Base-by-base conservation (phyloP, 1,140 invertebrate genomes). In the Lordiphosa mommai region DNA sequence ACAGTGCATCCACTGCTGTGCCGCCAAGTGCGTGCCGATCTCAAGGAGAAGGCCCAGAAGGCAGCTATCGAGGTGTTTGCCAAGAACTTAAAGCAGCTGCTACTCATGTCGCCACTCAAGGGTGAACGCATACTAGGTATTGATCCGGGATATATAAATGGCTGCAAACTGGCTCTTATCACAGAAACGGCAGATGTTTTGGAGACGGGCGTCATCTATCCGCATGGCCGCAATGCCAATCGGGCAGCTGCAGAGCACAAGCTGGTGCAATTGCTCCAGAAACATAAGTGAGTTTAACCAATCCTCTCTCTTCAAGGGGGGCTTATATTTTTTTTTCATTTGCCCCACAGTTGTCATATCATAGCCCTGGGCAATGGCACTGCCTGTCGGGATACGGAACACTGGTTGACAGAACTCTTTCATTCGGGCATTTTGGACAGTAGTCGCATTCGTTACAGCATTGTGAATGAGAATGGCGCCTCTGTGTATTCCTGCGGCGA, bases 331-430 rank as follows among this genome's bases (percentile, higher is more conserved):
- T 2, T 8, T 2, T 17, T 34, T 14, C 6, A 50, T 5, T 5
- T 4, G n/a, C 1, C 87, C 5, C n/a, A 73, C 68, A 92, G 92
- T 7, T 94, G 94, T 87, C 91, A 93, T 47, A 88, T 95, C 6
- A 92, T 98, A 72, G 96, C 94, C 13, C 89, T 98, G 23, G 96
- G 96, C 1, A 97, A 98, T 90, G 96, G 95, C 7, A 96, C 93
- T 10, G 96, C 93, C 2, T 97, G 96, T 76, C 89, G 96, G 29
- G 93, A 98, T 87, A 97, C 95, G 0, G 96, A 98, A 89, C 76
- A 89, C 9, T 94, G 94, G 90, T 71, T 98, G 6, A 92, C 92
- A 0, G 71, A 91, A n/a, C 84, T 94, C 9, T 94, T 95, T 5
- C 73, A 91, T 12, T 70, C 85, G 0, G 90, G 90, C 2, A 71